Evolutionary conservation across 1,140 invertebrate species (phyloP).

Genomic region (Diorhabda elongata): DNA sequence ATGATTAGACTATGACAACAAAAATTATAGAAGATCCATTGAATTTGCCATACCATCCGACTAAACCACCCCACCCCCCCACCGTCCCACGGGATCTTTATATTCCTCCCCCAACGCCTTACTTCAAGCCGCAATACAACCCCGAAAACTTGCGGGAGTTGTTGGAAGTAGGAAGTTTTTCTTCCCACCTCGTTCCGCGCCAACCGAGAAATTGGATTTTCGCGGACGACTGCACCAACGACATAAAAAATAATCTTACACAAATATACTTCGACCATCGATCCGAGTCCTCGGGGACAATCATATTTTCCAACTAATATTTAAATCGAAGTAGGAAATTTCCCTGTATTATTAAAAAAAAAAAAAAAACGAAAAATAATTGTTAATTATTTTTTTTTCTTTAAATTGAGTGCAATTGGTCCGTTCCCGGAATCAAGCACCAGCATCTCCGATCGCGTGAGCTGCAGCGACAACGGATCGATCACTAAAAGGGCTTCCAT

Average conservation of each 20-base stretch:
- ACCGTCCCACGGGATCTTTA: neutral
- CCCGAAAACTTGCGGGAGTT: conserved; percentile 1
- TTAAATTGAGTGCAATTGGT: neutral
- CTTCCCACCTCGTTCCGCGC: neutral
- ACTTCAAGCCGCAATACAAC: neutral
- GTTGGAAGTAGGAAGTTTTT: conserved; percentile 2
- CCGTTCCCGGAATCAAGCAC: neutral
- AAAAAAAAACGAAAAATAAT: no score
- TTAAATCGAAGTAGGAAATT: no score
- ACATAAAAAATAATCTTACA: no score
- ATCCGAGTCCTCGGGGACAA: no score
- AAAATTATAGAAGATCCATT: neutral
- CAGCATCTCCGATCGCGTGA: conserved; percentile 1
- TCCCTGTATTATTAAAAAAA: no score
- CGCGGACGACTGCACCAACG: neutral
- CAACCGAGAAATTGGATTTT: neutral
- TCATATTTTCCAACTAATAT: no score
- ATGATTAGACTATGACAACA: no score
- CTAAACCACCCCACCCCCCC: neutral
- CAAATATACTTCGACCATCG: no score
- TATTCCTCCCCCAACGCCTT: neutral
- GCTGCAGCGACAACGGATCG: neutral
- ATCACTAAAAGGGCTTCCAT: conserved; percentile 1
- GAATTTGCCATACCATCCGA: neutral
- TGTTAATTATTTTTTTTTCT: no score